Percentiles rank a stretch among this genome's conserved stretches.
Conservation (phyloP, 2,113 vertebrate species). For the Raja brachyura region DNA sequence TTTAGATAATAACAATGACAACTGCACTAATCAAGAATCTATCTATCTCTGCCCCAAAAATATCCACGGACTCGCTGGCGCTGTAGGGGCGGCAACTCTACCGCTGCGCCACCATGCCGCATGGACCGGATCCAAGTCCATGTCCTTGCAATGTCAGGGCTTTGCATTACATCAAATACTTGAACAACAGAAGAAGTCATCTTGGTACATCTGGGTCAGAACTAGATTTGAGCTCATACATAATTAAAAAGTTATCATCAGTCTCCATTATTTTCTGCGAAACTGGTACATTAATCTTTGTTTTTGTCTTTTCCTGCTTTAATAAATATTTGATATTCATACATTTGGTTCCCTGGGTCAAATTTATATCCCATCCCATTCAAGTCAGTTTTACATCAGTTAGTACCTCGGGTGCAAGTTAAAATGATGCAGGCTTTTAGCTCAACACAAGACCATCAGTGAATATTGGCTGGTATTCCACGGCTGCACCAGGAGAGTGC, state of each 20-base stretch:
- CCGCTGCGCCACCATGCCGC: neutral
- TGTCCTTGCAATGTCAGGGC: neutral
- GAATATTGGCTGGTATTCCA: neutral
- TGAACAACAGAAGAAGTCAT: constrained; percentile 10
- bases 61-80: too few species aligned
- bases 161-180: constrained; percentile 15
- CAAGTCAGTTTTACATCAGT: neutral
- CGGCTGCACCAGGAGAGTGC: neutral
- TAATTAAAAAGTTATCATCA: constrained; percentile 20
- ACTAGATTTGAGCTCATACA: neutral
- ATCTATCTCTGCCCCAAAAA: too few species aligned
- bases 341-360: neutral
- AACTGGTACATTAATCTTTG: constrained; percentile 33
- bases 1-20: too few species aligned
- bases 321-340: constrained; percentile 25
- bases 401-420: neutral
- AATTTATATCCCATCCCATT: neutral
- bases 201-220: neutral
- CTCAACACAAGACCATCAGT: neutral
- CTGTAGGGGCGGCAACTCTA: too few species aligned
- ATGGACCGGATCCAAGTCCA: neutral
- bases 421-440: neutral
- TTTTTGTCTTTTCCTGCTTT: constrained; percentile 8
- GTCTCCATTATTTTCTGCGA: constrained; percentile 16
- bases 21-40: too few species aligned